Percentiles rank a stretch among this genome's conserved stretches.
Evolutionary conservation across 2,888 invertebrate genomes (phyloP).

Genomic region (Odontocolon sp.): DNA sequence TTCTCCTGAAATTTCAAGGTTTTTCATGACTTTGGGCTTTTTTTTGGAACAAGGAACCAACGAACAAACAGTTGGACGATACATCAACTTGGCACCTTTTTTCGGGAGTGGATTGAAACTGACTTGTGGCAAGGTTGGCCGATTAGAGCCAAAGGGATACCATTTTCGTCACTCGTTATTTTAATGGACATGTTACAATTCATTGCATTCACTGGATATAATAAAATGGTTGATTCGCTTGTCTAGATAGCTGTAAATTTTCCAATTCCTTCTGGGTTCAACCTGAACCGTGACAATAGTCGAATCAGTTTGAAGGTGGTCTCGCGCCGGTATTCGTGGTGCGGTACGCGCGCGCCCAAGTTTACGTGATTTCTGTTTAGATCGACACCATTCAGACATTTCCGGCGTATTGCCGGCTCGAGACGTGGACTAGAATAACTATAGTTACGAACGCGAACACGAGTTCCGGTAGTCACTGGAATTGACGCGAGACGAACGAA

Average conservation of each 20-base stretch:
- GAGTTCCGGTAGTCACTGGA: conserved; percentile 25
- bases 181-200: conserved; percentile 27
- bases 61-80: too few species aligned
- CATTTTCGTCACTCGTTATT: conserved; percentile 7
- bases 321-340: conserved; percentile 70
- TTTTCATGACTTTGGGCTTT: too few species aligned
- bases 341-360: conserved; percentile 63
- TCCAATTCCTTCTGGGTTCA: too few species aligned
- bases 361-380: conserved; percentile 78
- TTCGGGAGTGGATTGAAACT: too few species aligned
- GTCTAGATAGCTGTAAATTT: neutral
- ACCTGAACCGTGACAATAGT: conserved; percentile 74
- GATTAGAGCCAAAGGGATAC: conserved; percentile 4
- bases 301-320: conserved; percentile 75
- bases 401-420: conserved; percentile 54
- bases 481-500: conserved; percentile 23
- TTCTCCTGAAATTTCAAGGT: neutral
- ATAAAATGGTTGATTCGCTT: neutral
- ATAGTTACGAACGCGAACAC: conserved; percentile 1
- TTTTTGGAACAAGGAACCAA: too few species aligned
- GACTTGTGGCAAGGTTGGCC: neutral
- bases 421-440: neutral
- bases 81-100: too few species aligned
- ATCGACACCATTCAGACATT: conserved; percentile 73
- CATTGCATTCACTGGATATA: conserved; percentile 7